Evolutionary conservation across 1,140 invertebrate species (phyloP), one percentile per base, ranked within the genome.

Genomic region (Saccostrea glomerata): DNA sequence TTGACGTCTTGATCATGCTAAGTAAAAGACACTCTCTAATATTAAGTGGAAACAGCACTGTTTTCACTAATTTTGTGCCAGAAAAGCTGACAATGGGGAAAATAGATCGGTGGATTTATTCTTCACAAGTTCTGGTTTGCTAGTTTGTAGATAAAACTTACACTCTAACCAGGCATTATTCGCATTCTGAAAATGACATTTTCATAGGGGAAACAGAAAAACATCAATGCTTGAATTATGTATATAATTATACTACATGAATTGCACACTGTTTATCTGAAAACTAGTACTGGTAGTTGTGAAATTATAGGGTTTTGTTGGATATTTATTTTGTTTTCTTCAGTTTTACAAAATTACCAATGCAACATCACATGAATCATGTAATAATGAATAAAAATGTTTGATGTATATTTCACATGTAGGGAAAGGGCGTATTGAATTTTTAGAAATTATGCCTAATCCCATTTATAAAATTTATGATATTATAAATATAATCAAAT

Each of bases 111-210:
- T 17, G 11, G 70, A 77, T 73, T 73, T 73, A 73, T 73, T 30
- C 66, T 73, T 73, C 66, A 73, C 66, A 73, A 73, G 23, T 73
- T 73, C 66, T 77, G 70, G 30, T 77, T 77, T 77, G 70, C 70
- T 77, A 77, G 70, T 77, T 77, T 77, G 70, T 77, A 77, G 70
- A 77, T 77, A 77, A 77, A 77, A 77, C 23, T 77, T 77, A 77
- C 70, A 77, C 70, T 77, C 70, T 11, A 77, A 77, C 70, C 30
- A 77, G 25, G 15, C 70, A 36, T 77, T 30, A 77, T 77, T 77
- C 70, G 25, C 70, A 77, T 77, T 77, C 70, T 30, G 70, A 77
- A 77, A 77, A 77, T 77, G 70, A 77, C 70, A 77, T 77, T 77
- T 77, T 77, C 70, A 77, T 77, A 36, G 25, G 70, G 70, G 70